Evolutionary conservation across 2,888 invertebrate genomes (phyloP), one percentile per base, ranked within the genome.

Genomic region (Brachynemurus nebulosus): DNA sequence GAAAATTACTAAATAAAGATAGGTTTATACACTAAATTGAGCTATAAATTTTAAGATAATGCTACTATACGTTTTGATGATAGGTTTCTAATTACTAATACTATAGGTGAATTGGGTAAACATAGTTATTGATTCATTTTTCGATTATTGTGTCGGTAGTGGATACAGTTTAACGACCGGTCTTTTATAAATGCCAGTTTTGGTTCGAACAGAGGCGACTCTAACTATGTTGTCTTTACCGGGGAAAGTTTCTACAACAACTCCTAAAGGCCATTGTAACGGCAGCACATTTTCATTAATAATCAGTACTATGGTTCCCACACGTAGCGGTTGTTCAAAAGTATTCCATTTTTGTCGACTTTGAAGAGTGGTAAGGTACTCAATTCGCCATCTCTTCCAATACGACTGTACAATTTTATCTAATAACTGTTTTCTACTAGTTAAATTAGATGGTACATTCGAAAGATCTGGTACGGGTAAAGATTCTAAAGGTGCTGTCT

Each of bases 91-190:
- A n/a, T n/a, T n/a, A n/a, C n/a, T n/a, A n/a, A n/a, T n/a, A n/a
- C n/a, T n/a, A n/a, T n/a, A n/a, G n/a, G n/a, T n/a, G n/a, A n/a
- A n/a, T n/a, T n/a, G n/a, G n/a, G n/a, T n/a, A n/a, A n/a, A n/a
- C n/a, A n/a, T n/a, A n/a, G n/a, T n/a, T n/a, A n/a, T n/a, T n/a
- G n/a, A n/a, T n/a, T n/a, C n/a, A n/a, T n/a, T n/a, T n/a, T n/a
- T n/a, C n/a, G n/a, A n/a, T n/a, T 35, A 35, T 16, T 35, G 36
- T 12, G 36, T 35, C 16, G 46, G 50, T 43, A 48, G 23, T 19
- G 48, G 47, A 33, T 20, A 47, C 2, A 48, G 44, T 12, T 44
- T 38, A 17, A 27, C 30, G 8, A 38, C 38, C 7, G 49, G 47
- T 21, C 49, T 37, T 30, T 45, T 44, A 39, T 42, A 46, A 25